Evolutionary conservation across 2,113 vertebrate genomes (phyloP).

Genomic region (Ceyx cyanopectus): DNA sequence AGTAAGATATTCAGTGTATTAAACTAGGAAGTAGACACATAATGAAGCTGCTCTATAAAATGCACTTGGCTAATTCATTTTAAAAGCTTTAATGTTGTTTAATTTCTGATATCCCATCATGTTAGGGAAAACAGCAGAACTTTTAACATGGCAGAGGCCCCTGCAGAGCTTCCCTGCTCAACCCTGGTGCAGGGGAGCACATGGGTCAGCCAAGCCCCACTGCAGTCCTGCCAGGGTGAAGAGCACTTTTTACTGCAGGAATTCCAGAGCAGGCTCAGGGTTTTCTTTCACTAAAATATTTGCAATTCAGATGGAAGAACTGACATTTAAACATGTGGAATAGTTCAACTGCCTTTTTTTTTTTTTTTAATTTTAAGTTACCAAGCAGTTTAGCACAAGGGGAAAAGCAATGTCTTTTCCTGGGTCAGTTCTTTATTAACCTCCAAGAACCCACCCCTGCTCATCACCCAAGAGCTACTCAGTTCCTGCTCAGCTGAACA

Average conservation of each 20-base stretch:
- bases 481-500: background rate
- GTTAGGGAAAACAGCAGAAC: background rate
- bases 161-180: background rate
- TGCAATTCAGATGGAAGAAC: conserved; percentile 34
- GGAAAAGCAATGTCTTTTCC: conserved; percentile 4
- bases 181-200: background rate
- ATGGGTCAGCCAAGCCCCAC: background rate
- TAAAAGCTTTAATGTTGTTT: background rate
- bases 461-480: conserved; percentile 23
- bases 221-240: background rate
- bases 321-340: conserved; percentile 43
- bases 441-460: background rate
- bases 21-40: background rate
- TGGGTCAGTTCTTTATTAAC: conserved; percentile 33
- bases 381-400: conserved; percentile 8
- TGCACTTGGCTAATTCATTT: background rate
- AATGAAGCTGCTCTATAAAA: background rate
- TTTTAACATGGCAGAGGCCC: background rate
- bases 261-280: background rate
- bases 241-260: background rate
- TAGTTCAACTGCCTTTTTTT: background rate
- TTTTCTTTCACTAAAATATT: conserved; percentile 23
- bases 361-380: background rate
- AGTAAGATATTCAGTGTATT: background rate
- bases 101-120: background rate